A percentile compares a stretch with the other conserved stretches of the same genome.
phyloP scores from a whole-genome alignment of 1,140 invertebrate species.

The Cryptotermes secundus region DNA sequence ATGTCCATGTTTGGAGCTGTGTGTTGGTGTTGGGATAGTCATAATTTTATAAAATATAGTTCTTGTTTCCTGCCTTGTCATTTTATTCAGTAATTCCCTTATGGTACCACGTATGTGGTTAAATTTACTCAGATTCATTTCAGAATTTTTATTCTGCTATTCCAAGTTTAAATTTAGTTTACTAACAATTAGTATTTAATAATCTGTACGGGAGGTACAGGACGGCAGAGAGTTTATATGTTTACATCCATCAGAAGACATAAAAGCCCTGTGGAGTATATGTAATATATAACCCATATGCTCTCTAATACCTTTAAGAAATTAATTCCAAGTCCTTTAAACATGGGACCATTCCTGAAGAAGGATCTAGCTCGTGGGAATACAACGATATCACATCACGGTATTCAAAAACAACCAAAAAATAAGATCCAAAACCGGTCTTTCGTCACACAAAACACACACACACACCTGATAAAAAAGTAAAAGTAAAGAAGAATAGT shows the following conservation, averaged over 20 bases:
- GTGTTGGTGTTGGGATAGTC: no score
- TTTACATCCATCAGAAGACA: not conserved
- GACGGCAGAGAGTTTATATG: not conserved
- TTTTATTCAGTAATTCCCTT: no score
- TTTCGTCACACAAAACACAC: slow-evolving; percentile 1
- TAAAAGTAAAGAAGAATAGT: not conserved
- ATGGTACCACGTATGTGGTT: no score
- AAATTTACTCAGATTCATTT: no score
- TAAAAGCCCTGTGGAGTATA: not conserved
- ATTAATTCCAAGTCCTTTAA: not conserved
- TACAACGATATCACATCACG: not conserved
- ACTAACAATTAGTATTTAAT: no score
- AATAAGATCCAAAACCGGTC: not conserved
- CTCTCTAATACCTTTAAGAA: not conserved
- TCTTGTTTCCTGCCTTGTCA: no score
- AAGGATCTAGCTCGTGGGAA: not conserved
- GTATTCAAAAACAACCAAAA: slow-evolving; percentile 9
- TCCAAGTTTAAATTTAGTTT: no score
- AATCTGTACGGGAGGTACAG: not conserved
- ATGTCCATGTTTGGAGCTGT: no score
- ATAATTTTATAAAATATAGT: no score
- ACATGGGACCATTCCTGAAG: not conserved
- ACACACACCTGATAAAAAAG: slow-evolving; percentile 14
- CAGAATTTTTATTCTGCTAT: no score
- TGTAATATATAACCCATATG: no score